Conservation (phyloP, 2,113 vertebrate genomes). For the Cervus canadensis region DNA sequence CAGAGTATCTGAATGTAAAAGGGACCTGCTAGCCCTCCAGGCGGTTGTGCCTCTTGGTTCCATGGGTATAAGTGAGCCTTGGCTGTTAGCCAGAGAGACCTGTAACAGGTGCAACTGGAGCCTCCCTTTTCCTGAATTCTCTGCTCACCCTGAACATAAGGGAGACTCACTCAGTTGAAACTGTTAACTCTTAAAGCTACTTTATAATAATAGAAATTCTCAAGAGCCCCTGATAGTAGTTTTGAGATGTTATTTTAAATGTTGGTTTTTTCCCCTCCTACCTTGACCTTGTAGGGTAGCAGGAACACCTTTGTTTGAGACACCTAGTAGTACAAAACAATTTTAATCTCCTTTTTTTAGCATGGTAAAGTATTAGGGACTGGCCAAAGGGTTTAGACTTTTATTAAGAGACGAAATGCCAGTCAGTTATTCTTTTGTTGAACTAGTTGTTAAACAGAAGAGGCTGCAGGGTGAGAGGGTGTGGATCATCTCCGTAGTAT, state of each 20-base stretch:
- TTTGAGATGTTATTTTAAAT: constrained; percentile 2
- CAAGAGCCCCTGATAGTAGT: background rate
- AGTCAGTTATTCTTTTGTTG: background rate
- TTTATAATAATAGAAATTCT: background rate
- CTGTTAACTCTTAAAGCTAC: background rate
- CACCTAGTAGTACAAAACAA: background rate
- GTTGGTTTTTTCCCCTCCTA: background rate
- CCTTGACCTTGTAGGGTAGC: background rate
- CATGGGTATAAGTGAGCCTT: background rate
- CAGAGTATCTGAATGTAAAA: background rate
- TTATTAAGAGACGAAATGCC: constrained; percentile 4
- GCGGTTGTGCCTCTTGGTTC: background rate
- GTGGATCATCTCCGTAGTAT: background rate
- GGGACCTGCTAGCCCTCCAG: background rate
- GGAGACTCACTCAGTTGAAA: background rate
- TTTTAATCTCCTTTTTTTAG: background rate
- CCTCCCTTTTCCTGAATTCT: background rate
- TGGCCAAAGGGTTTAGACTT: background rate
- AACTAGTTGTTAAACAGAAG: background rate
- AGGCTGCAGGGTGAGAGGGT: background rate
- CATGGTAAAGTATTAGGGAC: background rate
- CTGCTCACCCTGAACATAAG: background rate
- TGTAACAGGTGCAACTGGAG: background rate
- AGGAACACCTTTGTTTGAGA: background rate
- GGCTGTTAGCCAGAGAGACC: background rate